Percentiles rank a stretch among this genome's conserved stretches.
Evolutionary conservation across 2,113 vertebrate genomes (phyloP).

Genomic region (Aptenodytes patagonicus): DNA sequence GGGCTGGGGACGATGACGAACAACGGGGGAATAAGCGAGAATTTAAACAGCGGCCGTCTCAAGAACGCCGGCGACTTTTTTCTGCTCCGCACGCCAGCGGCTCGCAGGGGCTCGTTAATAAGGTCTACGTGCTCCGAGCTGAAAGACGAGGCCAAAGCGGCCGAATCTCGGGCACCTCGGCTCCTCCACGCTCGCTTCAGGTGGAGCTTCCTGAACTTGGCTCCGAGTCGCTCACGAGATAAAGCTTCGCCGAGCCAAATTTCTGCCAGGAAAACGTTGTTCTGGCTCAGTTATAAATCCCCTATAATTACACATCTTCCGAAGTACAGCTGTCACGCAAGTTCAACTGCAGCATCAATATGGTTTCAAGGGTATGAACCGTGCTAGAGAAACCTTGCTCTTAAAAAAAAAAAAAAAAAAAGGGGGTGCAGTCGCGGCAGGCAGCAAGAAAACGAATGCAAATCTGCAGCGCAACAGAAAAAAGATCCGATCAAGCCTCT

Average conservation of each 20-base stretch:
- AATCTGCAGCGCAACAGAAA: neutral
- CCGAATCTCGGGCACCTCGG: rapidly evolving
- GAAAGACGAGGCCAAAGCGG: rapidly evolving
- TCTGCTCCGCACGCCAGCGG: rapidly evolving
- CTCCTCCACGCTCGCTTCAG: neutral
- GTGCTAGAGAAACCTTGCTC: rapidly evolving
- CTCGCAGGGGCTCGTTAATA: neutral
- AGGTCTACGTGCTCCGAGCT: neutral
- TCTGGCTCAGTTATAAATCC: neutral
- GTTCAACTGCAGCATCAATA: neutral
- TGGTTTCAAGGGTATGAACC: rapidly evolving
- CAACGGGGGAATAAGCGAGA: too few species aligned
- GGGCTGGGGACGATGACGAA: neutral
- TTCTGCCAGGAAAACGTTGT: neutral
- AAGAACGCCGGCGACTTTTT: rapidly evolving
- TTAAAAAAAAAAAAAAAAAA: too few species aligned
- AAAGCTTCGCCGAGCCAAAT: neutral
- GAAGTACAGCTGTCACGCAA: neutral
- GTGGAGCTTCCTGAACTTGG: neutral
- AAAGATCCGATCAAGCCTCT: neutral
- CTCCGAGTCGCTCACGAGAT: neutral
- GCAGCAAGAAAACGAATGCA: neutral
- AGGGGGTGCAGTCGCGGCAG: neutral
- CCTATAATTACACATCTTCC: neutral
- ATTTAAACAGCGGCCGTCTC: rapidly evolving